These are phyloP conservation scores for Andrena chrysosceles DNA, from an alignment of 2,888 invertebrate genomes.

Conservation along the genomic window DNA sequence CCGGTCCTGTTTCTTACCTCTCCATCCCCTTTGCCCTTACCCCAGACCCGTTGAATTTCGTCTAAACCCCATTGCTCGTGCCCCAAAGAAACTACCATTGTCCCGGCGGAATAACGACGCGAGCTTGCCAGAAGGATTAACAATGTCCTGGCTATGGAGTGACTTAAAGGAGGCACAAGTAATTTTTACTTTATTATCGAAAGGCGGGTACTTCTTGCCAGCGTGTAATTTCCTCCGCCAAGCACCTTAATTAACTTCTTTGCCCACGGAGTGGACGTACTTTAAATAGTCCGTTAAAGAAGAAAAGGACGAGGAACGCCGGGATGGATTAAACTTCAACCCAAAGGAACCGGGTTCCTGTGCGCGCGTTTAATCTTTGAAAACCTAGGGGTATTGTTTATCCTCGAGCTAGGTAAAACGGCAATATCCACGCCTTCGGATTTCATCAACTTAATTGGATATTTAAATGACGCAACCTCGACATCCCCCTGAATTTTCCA, in stretches of 20 bases:
- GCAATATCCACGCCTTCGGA: background rate
- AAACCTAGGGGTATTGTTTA: background rate
- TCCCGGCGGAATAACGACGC: background rate
- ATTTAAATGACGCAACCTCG: too few species aligned
- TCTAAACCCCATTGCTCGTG: background rate
- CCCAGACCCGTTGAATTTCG: background rate
- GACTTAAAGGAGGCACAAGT: constrained; percentile 8
- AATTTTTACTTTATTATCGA: constrained; percentile 52
- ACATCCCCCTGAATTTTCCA: too few species aligned
- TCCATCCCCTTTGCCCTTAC: background rate
- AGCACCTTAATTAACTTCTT: constrained; percentile 64
- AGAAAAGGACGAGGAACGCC: constrained; percentile 13
- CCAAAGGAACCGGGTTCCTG: background rate
- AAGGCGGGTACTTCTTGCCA: constrained; percentile 21
- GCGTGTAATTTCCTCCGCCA: constrained; percentile 34
- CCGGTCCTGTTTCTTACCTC: background rate
- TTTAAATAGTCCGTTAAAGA: constrained; percentile 45
- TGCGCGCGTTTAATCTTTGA: too few species aligned
- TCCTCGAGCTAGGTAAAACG: background rate
- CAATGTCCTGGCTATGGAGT: background rate
- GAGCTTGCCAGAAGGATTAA: background rate
- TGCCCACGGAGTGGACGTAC: constrained; percentile 21
- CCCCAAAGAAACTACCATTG: constrained; percentile 20
- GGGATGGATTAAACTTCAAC: background rate
- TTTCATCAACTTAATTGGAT: background rate